Conservation (phyloP, 1,140 invertebrate species). For the Brachionus sp. region DNA sequence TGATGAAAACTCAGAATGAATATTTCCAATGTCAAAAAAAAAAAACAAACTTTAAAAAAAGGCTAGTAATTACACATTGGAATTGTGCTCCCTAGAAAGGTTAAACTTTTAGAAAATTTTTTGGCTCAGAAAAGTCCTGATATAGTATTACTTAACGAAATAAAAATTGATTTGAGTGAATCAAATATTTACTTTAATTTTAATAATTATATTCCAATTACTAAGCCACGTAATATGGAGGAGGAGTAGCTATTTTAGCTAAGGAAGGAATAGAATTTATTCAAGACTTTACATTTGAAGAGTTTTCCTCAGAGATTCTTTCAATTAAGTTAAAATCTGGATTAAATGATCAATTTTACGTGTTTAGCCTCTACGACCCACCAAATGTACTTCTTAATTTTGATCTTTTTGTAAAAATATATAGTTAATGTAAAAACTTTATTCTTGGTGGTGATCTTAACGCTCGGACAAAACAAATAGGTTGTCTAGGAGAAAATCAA, state of each 20-base stretch:
- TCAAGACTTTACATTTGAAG: too few species aligned
- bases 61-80: too few species aligned
- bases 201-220: background rate
- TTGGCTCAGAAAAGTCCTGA: background rate
- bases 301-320: too few species aligned
- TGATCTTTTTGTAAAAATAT: background rate
- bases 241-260: constrained; percentile 1
- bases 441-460: background rate
- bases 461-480: background rate
- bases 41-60: too few species aligned
- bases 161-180: background rate
- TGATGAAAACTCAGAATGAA: too few species aligned
- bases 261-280: background rate
- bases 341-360: background rate
- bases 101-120: background rate
- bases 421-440: background rate
- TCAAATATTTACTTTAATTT: background rate
- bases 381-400: background rate
- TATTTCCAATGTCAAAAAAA: too few species aligned
- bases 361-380: constrained; percentile 2
- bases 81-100: too few species aligned
- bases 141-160: constrained; percentile 2
- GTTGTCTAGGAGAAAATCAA: background rate
- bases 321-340: background rate
- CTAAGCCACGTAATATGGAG: background rate